A percentile compares a stretch with the other conserved stretches of the same genome.
Conservation (phyloP, 1,140 invertebrate genomes). For the Oppia nitens region DNA sequence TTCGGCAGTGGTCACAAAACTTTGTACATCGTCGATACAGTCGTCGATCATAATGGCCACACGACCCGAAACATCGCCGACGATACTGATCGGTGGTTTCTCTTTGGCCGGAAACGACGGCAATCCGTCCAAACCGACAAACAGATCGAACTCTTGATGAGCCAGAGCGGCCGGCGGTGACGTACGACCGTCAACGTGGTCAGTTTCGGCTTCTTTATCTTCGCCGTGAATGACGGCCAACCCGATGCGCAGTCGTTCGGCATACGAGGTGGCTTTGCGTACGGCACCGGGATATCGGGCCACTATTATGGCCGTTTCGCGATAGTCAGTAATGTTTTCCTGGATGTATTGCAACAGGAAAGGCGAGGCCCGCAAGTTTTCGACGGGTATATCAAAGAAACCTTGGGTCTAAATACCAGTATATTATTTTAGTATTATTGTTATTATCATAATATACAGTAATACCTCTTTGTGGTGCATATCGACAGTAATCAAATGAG, state of each 20-base stretch:
- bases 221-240: conserved; percentile 98
- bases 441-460: neutral
- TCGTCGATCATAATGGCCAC: conserved; percentile 88
- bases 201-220: conserved; percentile 72
- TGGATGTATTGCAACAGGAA: conserved; percentile 96
- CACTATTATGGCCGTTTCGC: conserved; percentile 87
- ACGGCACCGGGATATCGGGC: conserved; percentile 92
- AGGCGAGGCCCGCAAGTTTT: conserved; percentile 91
- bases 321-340: conserved; percentile 95
- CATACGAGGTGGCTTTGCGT: conserved; percentile 94
- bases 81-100: conserved; percentile 91
- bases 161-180: conserved; percentile 32
- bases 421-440: neutral
- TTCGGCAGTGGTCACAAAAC: conserved; percentile 88
- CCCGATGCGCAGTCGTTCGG: conserved; percentile 77
- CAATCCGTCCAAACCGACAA: conserved; percentile 57
- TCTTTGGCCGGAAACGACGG: conserved; percentile 76
- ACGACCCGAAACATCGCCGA: conserved; percentile 87
- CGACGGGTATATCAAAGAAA: conserved; percentile 96
- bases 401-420: conserved; percentile 46
- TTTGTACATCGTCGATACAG: conserved; percentile 92
- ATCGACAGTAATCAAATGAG: conserved; percentile 95
- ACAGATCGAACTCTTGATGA: conserved; percentile 31
- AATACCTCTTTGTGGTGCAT: conserved; percentile 92
- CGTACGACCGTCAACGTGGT: conserved; percentile 39